phyloP scores from a whole-genome alignment of 2,888 invertebrate species.

The Sialis fuliginosa region DNA sequence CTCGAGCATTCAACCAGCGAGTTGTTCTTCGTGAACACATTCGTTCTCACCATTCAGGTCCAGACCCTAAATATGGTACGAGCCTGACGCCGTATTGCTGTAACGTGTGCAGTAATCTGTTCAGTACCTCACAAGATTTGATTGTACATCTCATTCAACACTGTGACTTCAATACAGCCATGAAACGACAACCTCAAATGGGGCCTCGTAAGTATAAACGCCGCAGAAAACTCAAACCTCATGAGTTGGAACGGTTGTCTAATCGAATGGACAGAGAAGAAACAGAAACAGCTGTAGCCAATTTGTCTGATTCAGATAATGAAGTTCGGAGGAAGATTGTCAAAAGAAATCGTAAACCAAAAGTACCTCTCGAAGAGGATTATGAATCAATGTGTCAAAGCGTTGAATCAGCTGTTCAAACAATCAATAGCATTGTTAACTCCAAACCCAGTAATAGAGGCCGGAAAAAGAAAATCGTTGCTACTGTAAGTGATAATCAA shows the following conservation, averaged over 20 bases:
- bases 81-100: conserved; percentile 49
- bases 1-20: conserved; percentile 73
- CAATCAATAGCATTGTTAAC: conserved; percentile 28
- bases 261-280: conserved; percentile 17
- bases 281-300: conserved; percentile 14
- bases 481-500: conserved; percentile 13
- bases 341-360: conserved; percentile 18
- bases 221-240: conserved; percentile 53
- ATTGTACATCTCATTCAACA: conserved; percentile 72
- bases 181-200: conserved; percentile 60
- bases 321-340: conserved; percentile 21
- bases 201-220: conserved; percentile 68
- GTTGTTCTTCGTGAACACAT: conserved; percentile 73
- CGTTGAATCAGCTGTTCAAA: conserved; percentile 28
- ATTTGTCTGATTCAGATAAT: conserved; percentile 21
- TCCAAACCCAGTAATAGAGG: conserved; percentile 20
- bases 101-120: conserved; percentile 54
- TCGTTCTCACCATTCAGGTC: conserved; percentile 68
- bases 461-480: conserved; percentile 18
- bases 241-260: conserved; percentile 31
- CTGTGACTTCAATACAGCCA: conserved; percentile 69
- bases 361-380: conserved; percentile 19
- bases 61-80: conserved; percentile 49
- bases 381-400: conserved; percentile 28
- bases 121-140: conserved; percentile 53